Base-by-base conservation (phyloP, 2,888 invertebrate genomes). In the Ectropis crepuscularia region DNA sequence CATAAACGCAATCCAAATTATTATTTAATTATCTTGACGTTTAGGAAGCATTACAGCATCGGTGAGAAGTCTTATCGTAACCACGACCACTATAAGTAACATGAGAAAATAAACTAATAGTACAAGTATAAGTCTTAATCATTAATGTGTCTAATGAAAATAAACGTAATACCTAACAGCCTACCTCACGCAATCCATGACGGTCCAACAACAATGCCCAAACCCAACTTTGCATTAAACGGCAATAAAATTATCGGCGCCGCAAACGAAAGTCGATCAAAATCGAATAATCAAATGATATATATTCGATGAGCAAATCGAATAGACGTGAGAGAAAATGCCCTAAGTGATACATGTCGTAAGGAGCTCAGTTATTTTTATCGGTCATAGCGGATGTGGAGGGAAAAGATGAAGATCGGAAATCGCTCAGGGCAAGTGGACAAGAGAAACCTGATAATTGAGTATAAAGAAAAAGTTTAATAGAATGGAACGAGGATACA, bases 261-360 rank as follows among this genome's bases (percentile, higher is more conserved):
- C 62, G 61, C 73, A 54, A 65, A 74, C 73, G 80, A 80, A 80
- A 80, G 80, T 78, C 74, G 76, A 74, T 72, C 68, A 72, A 68
- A 65, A 63, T 55, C 73, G 76, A 75, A 78, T 84, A 83, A 85
- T 81, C 66, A 57, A 73, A 79, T 80, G 71, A 79, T 85, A 82
- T 77, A 80, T 81, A 85, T 84, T 82, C 85, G 74, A 64, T 57
- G 57, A 73, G 75, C 74, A 69, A 57, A 48, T 65, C 59, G 61
- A 66, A 47, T 49, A 70, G 59, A 81, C 85, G 85, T 85, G 83
- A 84, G 79, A 69, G 83, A 84, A 83, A 84, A 58, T 46, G 41
- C 53, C 58, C 7, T 57, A 39, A 28, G 53, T 53, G 10, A 46
- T 11, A 53, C 53, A 37, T 37, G 57, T 57, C 48, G 57, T 43